A percentile compares a stretch with the other conserved stretches of the same genome.
phyloP scores from a whole-genome alignment of 2,888 invertebrate genomes.

The Napeogenes sylphis region DNA sequence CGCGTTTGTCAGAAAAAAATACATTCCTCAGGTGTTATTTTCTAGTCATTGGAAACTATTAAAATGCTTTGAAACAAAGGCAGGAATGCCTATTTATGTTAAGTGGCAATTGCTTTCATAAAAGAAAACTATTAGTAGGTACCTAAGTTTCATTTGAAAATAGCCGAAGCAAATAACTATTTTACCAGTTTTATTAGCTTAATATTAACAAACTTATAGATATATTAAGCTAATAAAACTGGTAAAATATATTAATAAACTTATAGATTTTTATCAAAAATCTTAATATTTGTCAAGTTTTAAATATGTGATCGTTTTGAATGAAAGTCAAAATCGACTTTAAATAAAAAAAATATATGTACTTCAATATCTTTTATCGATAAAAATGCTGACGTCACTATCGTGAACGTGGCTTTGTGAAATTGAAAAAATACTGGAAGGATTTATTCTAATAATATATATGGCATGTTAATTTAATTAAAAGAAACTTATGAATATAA shows the following conservation, averaged over 20 bases:
- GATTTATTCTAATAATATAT: neutral
- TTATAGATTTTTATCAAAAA: too few species aligned
- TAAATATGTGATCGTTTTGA: too few species aligned
- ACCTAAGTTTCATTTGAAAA: too few species aligned
- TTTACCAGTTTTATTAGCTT: too few species aligned
- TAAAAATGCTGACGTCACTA: conserved; percentile 62
- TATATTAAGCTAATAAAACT: too few species aligned
- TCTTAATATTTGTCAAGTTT: too few species aligned
- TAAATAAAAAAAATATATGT: conserved; percentile 60
- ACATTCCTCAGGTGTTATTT: conserved; percentile 26
- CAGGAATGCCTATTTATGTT: conserved; percentile 18
- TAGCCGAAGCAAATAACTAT: too few species aligned
- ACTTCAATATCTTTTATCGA: conserved; percentile 54
- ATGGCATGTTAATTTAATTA: too few species aligned
- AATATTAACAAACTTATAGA: too few species aligned
- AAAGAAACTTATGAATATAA: too few species aligned
- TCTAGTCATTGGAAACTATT: conserved; percentile 27
- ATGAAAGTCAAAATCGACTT: conserved; percentile 16
- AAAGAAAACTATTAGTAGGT: too few species aligned
- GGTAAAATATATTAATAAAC: too few species aligned
- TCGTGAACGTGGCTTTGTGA: conserved; percentile 20
- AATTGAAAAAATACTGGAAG: conserved; percentile 9
- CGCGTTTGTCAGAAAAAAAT: conserved; percentile 31
- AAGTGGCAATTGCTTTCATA: neutral
- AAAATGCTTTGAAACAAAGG: conserved; percentile 26